Evolutionary conservation across 2,888 invertebrate genomes (phyloP), one percentile per base, ranked within the genome.

Genomic region (Miltochrista miniata): DNA sequence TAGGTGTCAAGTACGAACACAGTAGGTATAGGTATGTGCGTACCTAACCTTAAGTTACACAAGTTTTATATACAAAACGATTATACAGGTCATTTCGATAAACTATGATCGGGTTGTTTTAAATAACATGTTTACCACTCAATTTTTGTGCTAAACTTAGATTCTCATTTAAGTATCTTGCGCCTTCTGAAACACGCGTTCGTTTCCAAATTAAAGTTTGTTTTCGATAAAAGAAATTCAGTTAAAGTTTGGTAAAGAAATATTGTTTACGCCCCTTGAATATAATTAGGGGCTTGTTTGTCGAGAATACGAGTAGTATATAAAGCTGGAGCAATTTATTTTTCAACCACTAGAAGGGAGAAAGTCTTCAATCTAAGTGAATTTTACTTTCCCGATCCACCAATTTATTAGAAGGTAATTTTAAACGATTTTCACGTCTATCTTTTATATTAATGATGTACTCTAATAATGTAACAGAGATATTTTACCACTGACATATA

Each of bases 41-140:
- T 24, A 24, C 18, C 39, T 54, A 65, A 48, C 43, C 48, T 54
- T 46, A 56, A 41, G 38, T 57, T 51, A 52, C 40, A 56, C 44
- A 50, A 56, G 47, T 55, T 54, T 53, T 56, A 56, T 38, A 54
- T 39, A 54, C 47, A 45, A 45, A 52, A 4, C 5, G 18, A 24
- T n/a, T 54, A 48, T 62, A 61, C 54, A 65, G 68, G 66, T 62
- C 67, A 68, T 58, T 60, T 58, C 55, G 79, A 78, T 79, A 79
- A 78, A 76, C 79, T 67, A 49, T 68, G 68, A 63, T 73, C 72
- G 69, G 72, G 73, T 72, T 76, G 74, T 67, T 75, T 14, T 70
- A 70, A 78, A 76, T 54, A 80, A 78, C 76, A 72, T 81, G 81
- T 81, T 83, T 81, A 76, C 76, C 52, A 55, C 64, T 56, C 18